phyloP scores from a whole-genome alignment of 2,113 vertebrate genomes.

The Maccullochella peelii region DNA sequence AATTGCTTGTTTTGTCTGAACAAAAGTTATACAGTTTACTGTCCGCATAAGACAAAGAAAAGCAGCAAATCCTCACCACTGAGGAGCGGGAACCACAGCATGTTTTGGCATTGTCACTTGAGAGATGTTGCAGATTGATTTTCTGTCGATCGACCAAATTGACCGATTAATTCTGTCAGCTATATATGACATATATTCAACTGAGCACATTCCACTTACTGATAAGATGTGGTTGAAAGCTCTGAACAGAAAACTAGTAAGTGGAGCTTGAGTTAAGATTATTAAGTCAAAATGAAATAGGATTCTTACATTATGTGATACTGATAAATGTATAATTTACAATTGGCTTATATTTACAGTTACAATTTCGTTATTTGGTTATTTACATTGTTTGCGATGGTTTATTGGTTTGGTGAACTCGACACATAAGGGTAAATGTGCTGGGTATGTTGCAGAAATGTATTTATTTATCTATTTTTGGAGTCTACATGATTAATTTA shows the following conservation, averaged over 20 bases:
- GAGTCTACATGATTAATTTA: slow-evolving; percentile 20
- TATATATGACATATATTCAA: not conserved
- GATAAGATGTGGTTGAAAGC: not conserved
- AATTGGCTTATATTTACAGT: not conserved
- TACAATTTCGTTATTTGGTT: not conserved
- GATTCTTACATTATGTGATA: not conserved
- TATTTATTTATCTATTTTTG: too few species aligned
- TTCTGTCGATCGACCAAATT: not conserved
- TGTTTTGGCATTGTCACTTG: not conserved
- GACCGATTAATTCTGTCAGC: not conserved
- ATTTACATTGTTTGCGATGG: slow-evolving; percentile 7
- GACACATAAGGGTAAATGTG: slow-evolving; percentile 7
- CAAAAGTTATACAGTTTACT: not conserved
- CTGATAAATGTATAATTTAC: not conserved
- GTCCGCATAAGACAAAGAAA: not conserved
- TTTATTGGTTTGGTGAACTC: slow-evolving; percentile 16
- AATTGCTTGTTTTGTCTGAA: not conserved
- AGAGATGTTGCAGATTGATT: not conserved
- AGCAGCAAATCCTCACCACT: not conserved
- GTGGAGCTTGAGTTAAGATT: not conserved
- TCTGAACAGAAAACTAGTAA: not conserved
- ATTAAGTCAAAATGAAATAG: not conserved
- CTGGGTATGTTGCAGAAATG: slow-evolving; percentile 19
- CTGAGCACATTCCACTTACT: not conserved
- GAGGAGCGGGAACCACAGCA: not conserved